These are phyloP conservation scores for Gryllus longicercus DNA, from an alignment of 2,888 invertebrate species.

Conservation along the genomic window DNA sequence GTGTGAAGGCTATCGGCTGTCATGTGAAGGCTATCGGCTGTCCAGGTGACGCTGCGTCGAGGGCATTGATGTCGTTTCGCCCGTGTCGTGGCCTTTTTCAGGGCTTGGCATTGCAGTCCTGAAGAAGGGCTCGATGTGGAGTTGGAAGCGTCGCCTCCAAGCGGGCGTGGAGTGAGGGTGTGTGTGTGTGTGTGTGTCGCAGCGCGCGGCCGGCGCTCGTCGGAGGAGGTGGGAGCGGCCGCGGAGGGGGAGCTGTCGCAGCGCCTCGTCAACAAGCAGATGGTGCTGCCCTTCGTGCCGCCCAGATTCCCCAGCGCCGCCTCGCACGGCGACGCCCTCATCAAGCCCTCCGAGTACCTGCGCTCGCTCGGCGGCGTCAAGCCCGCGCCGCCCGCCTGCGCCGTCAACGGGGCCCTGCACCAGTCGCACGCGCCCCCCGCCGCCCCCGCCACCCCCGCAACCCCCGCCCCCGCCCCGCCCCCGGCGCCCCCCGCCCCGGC, in stretches of 20 bases:
- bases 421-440: neutral
- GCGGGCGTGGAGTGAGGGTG: too few species aligned
- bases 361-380: conserved; percentile 65
- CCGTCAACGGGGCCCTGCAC: conserved; percentile 19
- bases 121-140: too few species aligned
- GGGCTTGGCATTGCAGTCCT: too few species aligned
- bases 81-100: too few species aligned
- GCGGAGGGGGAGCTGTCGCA: conserved; percentile 21
- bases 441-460: neutral
- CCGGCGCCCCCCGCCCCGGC: conserved; percentile 34
- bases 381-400: conserved; percentile 25
- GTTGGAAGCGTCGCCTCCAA: too few species aligned
- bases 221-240: neutral
- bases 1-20: too few species aligned
- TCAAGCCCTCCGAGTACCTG: conserved; percentile 89
- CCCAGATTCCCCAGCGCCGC: conserved; percentile 76
- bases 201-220: conserved; percentile 18
- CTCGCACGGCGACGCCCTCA: conserved; percentile 75
- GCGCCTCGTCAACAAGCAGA: conserved; percentile 76
- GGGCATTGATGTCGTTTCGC: too few species aligned
- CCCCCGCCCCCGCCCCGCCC: conserved; percentile 29
- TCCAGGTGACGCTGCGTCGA: too few species aligned
- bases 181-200: neutral
- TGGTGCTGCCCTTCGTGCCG: conserved; percentile 84
- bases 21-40: too few species aligned